phyloP scores from a whole-genome alignment of 1,140 invertebrate genomes.

The Pogonomyrmex barbatus region DNA sequence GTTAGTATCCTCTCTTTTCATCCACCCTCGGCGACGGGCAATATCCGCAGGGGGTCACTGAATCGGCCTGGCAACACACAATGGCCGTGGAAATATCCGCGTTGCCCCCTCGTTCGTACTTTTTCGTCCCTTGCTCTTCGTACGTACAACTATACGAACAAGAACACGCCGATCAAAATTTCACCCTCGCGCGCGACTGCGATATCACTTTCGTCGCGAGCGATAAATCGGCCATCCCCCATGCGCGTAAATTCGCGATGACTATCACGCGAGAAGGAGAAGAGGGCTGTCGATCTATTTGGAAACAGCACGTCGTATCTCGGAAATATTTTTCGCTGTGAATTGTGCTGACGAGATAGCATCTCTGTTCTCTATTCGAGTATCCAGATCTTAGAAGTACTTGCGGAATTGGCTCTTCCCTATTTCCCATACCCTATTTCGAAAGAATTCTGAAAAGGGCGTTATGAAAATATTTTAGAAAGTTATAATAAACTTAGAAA shows the following conservation, averaged over 20 bases:
- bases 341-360: constrained; percentile 35
- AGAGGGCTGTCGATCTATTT: constrained; percentile 24
- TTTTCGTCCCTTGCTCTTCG: background rate
- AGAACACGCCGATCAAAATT: constrained; percentile 62
- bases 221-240: constrained; percentile 60
- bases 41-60: constrained; percentile 72
- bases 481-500: background rate
- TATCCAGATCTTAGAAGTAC: background rate
- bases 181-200: constrained; percentile 41
- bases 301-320: constrained; percentile 4
- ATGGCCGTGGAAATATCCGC: constrained; percentile 37
- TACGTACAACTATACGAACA: constrained; percentile 27
- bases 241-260: constrained; percentile 35
- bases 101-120: background rate
- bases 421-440: background rate
- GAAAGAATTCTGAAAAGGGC: background rate
- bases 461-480: background rate
- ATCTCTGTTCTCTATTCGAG: background rate
- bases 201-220: constrained; percentile 60
- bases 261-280: constrained; percentile 19
- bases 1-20: constrained; percentile 59
- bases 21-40: constrained; percentile 58
- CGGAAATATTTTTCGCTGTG: background rate
- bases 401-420: background rate
- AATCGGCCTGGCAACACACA: constrained; percentile 72